Percentiles rank a stretch among this genome's conserved stretches.
Conservation (phyloP, 30 jellyfish, hydroid and myxozoan species). For the Chrysaora quinquecirrha region DNA sequence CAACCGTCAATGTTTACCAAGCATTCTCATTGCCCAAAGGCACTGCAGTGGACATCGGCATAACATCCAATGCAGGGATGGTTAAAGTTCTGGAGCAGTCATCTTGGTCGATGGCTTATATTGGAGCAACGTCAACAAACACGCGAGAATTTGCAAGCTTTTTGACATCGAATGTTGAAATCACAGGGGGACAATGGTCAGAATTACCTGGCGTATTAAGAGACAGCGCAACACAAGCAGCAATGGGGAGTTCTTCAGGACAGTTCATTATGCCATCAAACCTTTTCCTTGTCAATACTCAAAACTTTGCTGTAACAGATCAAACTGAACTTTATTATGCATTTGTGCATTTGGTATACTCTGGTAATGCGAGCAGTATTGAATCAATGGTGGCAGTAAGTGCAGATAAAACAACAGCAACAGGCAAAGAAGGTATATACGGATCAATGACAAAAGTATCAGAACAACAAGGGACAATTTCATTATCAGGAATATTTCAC, state of each 20-base stretch:
- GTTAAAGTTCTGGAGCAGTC: conserved; percentile 51
- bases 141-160: conserved; percentile 74
- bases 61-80: conserved; percentile 54
- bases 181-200: conserved; percentile 36
- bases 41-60: conserved; percentile 44
- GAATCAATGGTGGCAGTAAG: conserved; percentile 86
- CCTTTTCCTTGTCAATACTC: conserved; percentile 34
- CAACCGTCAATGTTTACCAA: conserved; percentile 75
- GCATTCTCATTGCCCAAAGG: conserved; percentile 77
- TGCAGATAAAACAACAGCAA: conserved; percentile 51
- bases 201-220: conserved; percentile 50
- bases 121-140: conserved; percentile 69
- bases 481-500: conserved; percentile 81
- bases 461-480: conserved; percentile 45
- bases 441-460: conserved; percentile 75
- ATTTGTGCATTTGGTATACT: conserved; percentile 69
- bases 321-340: conserved; percentile 81
- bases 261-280: conserved; percentile 80
- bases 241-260: conserved; percentile 60
- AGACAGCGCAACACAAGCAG: conserved; percentile 48
- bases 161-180: conserved; percentile 12
- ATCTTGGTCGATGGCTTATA: conserved; percentile 86
- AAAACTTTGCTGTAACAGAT: conserved; percentile 57
- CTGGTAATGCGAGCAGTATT: conserved; percentile 77
- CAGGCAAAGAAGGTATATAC: conserved; percentile 81